Percentiles rank a stretch among this genome's conserved stretches.
Evolutionary conservation across 2,113 vertebrate genomes (phyloP).

Genomic region (Dasypus novemcinctus): DNA sequence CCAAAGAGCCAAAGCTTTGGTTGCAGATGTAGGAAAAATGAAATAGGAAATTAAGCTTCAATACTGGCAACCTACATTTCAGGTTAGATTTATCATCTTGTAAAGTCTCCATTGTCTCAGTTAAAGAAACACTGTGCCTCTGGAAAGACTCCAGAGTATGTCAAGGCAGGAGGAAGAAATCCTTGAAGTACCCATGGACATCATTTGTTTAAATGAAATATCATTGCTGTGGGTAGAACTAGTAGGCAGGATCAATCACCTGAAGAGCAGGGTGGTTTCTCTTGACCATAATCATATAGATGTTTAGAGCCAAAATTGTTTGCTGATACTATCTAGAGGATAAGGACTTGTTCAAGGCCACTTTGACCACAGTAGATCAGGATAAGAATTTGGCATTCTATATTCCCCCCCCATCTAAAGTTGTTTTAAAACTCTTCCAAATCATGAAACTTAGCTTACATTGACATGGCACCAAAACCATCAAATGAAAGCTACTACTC

Average conservation of each 20-base stretch:
- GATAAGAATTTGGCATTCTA: background rate
- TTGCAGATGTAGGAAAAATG: background rate
- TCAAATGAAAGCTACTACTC: background rate
- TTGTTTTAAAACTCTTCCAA: background rate
- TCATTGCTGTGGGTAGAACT: background rate
- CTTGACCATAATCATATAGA: background rate
- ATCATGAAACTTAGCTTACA: background rate
- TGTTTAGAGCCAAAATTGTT: background rate
- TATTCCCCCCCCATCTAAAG: rapidly evolving
- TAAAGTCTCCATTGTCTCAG: constrained; percentile 56
- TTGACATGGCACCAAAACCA: background rate
- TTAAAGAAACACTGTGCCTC: constrained; percentile 65
- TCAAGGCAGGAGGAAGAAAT: background rate
- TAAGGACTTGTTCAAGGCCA: background rate
- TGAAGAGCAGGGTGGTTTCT: background rate
- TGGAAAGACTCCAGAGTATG: constrained; percentile 58
- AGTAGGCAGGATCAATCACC: background rate
- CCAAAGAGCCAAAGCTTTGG: background rate
- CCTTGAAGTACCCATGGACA: background rate
- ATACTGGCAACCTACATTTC: background rate
- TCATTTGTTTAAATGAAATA: background rate
- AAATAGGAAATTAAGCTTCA: background rate
- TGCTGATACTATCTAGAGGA: background rate
- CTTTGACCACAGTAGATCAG: background rate
- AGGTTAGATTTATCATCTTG: constrained; percentile 61